Evolutionary conservation across 2,888 invertebrate species (phyloP).

Genomic region (Pristionchus mayeri): DNA sequence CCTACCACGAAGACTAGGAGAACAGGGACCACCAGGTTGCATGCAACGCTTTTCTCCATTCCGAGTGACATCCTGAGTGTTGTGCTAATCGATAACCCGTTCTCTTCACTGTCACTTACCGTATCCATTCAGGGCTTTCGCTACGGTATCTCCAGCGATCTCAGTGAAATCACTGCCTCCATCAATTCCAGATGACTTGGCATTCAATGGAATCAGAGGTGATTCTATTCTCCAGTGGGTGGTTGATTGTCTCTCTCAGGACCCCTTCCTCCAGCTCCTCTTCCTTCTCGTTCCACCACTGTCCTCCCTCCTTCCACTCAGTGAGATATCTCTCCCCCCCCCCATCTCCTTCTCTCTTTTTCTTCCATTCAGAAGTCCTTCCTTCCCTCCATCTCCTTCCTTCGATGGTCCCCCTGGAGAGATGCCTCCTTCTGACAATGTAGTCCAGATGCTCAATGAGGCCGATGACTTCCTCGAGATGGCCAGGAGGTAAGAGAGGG

Average conservation of each 20-base stretch:
- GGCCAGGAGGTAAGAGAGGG: not conserved
- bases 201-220: constrained; percentile 40
- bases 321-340: not conserved
- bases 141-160: constrained; percentile 38
- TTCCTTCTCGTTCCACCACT: constrained; percentile 20
- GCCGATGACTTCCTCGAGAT: constrained; percentile 41
- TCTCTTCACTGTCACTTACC: not conserved
- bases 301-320: not conserved
- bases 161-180: constrained; percentile 38
- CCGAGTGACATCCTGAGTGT: constrained; percentile 29
- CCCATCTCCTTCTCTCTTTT: not conserved
- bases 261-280: constrained; percentile 11
- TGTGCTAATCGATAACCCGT: constrained; percentile 21
- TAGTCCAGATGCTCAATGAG: constrained; percentile 40
- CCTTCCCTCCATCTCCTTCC: not conserved
- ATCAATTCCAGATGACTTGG: not conserved
- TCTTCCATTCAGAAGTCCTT: not conserved
- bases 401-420: constrained; percentile 29
- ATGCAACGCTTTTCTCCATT: not conserved
- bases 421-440: constrained; percentile 37
- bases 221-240: constrained; percentile 1
- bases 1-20: constrained; percentile 13
- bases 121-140: constrained; percentile 7
- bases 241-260: not conserved
- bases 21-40: constrained; percentile 22